A percentile compares a stretch with the other conserved stretches of the same genome.
phyloP scores from a whole-genome alignment of 1,140 invertebrate species.

The Acromyrmex heyeri region DNA sequence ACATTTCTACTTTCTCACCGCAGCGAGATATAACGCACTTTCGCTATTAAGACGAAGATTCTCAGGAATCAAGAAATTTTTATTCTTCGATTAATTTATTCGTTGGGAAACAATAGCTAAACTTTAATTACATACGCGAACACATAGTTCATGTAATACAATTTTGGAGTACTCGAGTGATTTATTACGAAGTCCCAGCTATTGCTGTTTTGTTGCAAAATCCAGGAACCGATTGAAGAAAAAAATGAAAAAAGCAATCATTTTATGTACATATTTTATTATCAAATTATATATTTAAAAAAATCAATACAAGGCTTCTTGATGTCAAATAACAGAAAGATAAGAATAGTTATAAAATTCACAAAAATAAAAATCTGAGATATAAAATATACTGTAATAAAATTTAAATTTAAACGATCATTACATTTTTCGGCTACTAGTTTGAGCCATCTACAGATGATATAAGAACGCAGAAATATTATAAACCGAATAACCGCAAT shows the following conservation, averaged over 20 bases:
- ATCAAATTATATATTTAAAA: not conserved
- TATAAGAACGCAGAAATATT: too few relatives aligned
- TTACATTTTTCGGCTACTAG: too few relatives aligned
- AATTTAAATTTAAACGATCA: too few relatives aligned
- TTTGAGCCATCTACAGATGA: too few relatives aligned
- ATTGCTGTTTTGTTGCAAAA: not conserved
- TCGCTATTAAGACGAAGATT: slow-evolving; percentile 24
- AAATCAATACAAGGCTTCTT: too few relatives aligned
- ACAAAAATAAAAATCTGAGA: too few relatives aligned
- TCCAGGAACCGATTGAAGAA: not conserved
- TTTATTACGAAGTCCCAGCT: not conserved
- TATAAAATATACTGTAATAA: too few relatives aligned
- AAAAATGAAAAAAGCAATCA: not conserved
- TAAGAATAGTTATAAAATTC: too few relatives aligned
- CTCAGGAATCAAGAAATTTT: slow-evolving; percentile 11
- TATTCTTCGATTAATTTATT: not conserved
- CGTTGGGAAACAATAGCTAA: not conserved
- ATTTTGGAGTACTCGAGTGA: not conserved
- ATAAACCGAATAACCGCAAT: too few relatives aligned
- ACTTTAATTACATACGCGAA: slow-evolving; percentile 14
- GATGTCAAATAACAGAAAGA: too few relatives aligned
- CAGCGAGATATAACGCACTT: slow-evolving; percentile 12
- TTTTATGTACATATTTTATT: not conserved
- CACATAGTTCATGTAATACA: not conserved
- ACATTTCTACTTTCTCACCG: slow-evolving; percentile 10